Evolutionary conservation across 1,140 invertebrate species (phyloP), one percentile per base, ranked within the genome.

Genomic region (Nautilus pompilius): DNA sequence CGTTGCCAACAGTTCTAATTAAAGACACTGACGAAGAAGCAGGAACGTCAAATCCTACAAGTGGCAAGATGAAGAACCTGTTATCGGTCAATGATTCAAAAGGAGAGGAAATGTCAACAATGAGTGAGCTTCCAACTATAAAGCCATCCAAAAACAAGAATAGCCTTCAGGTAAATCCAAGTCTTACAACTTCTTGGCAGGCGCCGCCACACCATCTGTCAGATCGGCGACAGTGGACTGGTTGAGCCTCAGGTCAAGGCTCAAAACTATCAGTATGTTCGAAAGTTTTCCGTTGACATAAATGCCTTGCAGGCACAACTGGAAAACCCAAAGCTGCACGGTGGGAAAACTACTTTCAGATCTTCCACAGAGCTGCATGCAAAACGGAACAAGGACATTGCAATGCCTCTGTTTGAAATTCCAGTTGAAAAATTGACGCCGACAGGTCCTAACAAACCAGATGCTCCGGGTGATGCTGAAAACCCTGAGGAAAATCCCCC

Each of bases 241-340:
- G 55, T 72, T 10, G 69, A 72, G 56, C 56, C 61, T 5, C 53
- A 67, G 20, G 65, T 66, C 24, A 71, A 67, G 49, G 73, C 75
- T 8, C 76, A 75, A 61, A 69, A 77, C 28, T 81, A 81, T 65
- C 75, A 74, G 41, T 82, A 82, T 68, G 74, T 82, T 1, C 60
- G 78, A 41, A 80, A 82, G 62, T 82, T 79, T 66, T 80, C 80
- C 51, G 79, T 82, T 5, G 80, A 82, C 59, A 77, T 80, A 54
- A 67, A 71, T 49, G 80, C 80, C 2, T 61, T 82, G 24, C 77
- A 79, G 67, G 73, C 77, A 17, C 80, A 82, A 59, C 67, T 82
- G 30, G 76, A 79, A 60, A 80, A 82, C 66, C 80, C 80, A 4
- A 80, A 79, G 67, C 68, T 74, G 10, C 74, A 73, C 57, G 71